These are phyloP conservation scores for Eupithecia vulgata DNA, from an alignment of 2,888 invertebrate genomes.

Conservation along the genomic window DNA sequence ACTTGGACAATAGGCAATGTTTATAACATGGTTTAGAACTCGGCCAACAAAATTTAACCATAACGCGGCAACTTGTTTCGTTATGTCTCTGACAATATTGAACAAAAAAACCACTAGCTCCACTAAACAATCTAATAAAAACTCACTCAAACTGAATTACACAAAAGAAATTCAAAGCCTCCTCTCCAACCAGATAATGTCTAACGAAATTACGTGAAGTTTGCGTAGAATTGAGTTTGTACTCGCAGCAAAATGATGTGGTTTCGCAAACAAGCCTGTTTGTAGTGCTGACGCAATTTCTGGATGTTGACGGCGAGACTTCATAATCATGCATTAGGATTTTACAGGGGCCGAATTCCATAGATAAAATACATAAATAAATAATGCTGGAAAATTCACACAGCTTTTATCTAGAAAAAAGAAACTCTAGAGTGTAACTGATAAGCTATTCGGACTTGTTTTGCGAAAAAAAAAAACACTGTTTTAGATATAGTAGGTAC, in stretches of 20 bases:
- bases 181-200: slow-evolving; percentile 11
- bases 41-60: neutral
- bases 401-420: too few species aligned
- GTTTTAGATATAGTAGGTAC: too few species aligned
- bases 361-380: too few species aligned
- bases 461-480: too few species aligned
- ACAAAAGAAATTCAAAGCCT: slow-evolving; percentile 7
- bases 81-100: neutral
- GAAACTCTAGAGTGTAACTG: too few species aligned
- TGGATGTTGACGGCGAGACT: slow-evolving; percentile 3
- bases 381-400: too few species aligned
- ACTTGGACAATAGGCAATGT: too few species aligned
- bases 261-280: slow-evolving; percentile 24
- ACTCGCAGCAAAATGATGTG: slow-evolving; percentile 12
- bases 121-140: slow-evolving; percentile 2
- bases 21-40: neutral
- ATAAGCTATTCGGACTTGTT: too few species aligned
- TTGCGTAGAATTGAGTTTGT: slow-evolving; percentile 13
- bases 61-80: neutral
- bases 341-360: neutral
- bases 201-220: slow-evolving; percentile 10
- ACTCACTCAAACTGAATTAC: slow-evolving; percentile 6
- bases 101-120: neutral
- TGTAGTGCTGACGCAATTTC: slow-evolving; percentile 7
- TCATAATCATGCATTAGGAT: neutral